Evolutionary conservation across 2,797 vertebrate genomes (phyloP).

Genomic region (Discoglossus pictus): DNA sequence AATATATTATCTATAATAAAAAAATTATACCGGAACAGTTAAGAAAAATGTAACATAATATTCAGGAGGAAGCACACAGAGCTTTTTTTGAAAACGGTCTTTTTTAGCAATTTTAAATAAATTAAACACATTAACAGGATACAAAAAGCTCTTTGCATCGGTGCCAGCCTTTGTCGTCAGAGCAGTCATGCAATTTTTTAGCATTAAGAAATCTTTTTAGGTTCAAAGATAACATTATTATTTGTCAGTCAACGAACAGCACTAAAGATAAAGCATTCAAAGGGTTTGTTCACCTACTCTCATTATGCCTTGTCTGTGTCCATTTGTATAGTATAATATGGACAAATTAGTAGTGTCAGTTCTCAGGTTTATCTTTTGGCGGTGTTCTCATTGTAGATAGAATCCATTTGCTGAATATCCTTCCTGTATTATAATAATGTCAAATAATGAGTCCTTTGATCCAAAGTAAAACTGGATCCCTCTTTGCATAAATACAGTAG

Average conservation of each 20-base stretch:
- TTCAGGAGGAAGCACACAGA: no score
- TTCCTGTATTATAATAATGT: slow-evolving; percentile 48
- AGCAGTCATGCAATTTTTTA: slow-evolving; percentile 10
- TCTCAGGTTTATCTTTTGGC: slow-evolving; percentile 45
- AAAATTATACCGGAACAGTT: no score
- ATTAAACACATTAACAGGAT: slow-evolving; percentile 5
- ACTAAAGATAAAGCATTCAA: slow-evolving; percentile 39
- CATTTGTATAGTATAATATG: slow-evolving; percentile 48
- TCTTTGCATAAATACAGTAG: slow-evolving; percentile 38
- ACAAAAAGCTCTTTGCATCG: not conserved
- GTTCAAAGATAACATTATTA: slow-evolving; percentile 36
- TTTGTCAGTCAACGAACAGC: slow-evolving; percentile 32
- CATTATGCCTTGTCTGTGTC: slow-evolving; percentile 16
- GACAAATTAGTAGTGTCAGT: slow-evolving; percentile 47
- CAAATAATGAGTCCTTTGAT: slow-evolving; percentile 51
- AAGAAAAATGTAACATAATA: no score
- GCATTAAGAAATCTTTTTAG: slow-evolving; percentile 23
- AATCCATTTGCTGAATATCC: slow-evolving; percentile 46
- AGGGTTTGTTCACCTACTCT: slow-evolving; percentile 23
- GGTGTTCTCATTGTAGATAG: slow-evolving; percentile 46
- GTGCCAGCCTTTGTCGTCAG: slow-evolving; percentile 8
- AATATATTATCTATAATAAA: no score
- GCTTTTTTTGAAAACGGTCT: no score
- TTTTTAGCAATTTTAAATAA: no score
- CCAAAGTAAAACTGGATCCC: slow-evolving; percentile 28